Evolutionary conservation across 2,888 invertebrate species (phyloP), one percentile per base, ranked within the genome.

Genomic region (Anaspis maculata): DNA sequence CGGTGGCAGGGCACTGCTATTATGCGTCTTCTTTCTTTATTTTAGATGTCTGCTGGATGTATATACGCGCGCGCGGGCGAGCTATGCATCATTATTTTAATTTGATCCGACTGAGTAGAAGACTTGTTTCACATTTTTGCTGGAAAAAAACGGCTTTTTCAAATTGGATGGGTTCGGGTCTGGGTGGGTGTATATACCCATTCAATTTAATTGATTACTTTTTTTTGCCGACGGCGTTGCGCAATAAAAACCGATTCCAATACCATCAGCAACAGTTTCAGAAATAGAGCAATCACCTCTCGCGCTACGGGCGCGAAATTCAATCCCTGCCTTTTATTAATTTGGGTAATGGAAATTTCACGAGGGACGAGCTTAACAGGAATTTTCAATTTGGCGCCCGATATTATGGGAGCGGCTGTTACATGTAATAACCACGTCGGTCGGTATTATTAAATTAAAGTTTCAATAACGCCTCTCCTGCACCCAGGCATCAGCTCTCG

Each of bases 311-410:
- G 19, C 19, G 19, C 9, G 21, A 24, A 34, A 37, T 27, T 37
- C 31, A 32, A 30, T 30, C 14, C 35, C 9, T 9, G 4, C 32
- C 30, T 29, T 49, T 56, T 58, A 59, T 58, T 57, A 58, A 59
- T 59, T 57, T 54, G n/a, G 45, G 50, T 58, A 59, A 59, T 59
- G 59, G 57, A 52, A 53, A 53, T 57, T 58, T 53, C 45, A 57
- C 43, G 56, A 54, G 54, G 53, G 54, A 48, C 45, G 46, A 51
- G 52, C 47, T 55, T 50, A 54, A 57, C 57, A 56, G 54, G 56
- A 56, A 57, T 58, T 59, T 59, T 59, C 59, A 58, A 58, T 59
- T 59, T 59, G 51, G 49, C 43, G 42, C 5, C 10, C 46, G 45
- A 42, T 48, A 45, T 48, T 31, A 34, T 37, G 42, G 45, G 46